These are phyloP conservation scores for Sericinus montela DNA, from an alignment of 2,888 invertebrate genomes.

Conservation along the genomic window DNA sequence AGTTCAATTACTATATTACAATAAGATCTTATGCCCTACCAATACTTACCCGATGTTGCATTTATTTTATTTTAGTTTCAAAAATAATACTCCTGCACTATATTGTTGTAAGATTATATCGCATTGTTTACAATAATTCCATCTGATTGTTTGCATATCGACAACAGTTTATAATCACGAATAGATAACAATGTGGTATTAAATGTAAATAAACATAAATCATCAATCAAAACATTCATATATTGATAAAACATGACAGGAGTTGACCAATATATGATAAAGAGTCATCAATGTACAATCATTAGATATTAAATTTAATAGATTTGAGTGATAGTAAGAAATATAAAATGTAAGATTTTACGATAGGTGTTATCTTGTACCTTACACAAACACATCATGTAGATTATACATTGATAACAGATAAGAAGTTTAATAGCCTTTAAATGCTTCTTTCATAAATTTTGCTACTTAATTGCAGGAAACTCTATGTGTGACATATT, in stretches of 20 bases:
- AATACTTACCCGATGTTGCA: no score
- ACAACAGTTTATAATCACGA: constrained; percentile 40
- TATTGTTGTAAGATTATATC: constrained; percentile 39
- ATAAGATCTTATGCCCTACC: no score
- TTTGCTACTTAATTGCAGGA: not conserved
- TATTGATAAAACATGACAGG: constrained; percentile 38
- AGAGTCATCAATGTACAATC: constrained; percentile 47
- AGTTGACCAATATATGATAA: constrained; percentile 47
- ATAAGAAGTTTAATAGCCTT: constrained; percentile 69
- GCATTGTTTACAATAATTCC: constrained; percentile 48
- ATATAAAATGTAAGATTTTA: constrained; percentile 57
- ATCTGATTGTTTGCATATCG: constrained; percentile 57
- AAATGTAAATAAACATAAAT: constrained; percentile 54
- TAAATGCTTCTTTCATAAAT: constrained; percentile 24
- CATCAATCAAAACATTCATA: constrained; percentile 44
- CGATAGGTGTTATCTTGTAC: constrained; percentile 59
- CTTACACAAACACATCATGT: constrained; percentile 49
- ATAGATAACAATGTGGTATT: constrained; percentile 52
- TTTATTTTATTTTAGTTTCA: no score
- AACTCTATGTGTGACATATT: no score
- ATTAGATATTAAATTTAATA: constrained; percentile 37
- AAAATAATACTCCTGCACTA: not conserved
- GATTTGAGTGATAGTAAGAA: constrained; percentile 39
- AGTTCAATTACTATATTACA: no score
- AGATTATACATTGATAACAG: constrained; percentile 61